Base-by-base conservation (phyloP, 2,113 vertebrate species). In the Sciurus niger region DNA sequence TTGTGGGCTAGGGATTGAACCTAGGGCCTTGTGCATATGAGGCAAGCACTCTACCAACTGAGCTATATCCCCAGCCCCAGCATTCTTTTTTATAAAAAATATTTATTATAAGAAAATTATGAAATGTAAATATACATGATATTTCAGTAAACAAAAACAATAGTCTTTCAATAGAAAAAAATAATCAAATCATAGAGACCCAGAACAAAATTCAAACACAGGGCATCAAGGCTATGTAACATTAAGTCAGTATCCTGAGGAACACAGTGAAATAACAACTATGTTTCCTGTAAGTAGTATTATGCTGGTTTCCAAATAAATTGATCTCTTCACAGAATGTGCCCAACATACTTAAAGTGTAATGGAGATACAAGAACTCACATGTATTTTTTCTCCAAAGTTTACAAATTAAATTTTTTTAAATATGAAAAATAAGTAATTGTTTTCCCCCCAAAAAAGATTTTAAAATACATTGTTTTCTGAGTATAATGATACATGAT, bases 201-300 rank as follows among this genome's bases (percentile, higher is more conserved):
- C 60, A n/a, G 77, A 95, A 87, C 30, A 68, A 76, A 96, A 93
- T 84, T 90, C 37, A 84, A 93, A 90, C 51, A 46, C 17, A 37
- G 7, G 20, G 1, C 40, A 53, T 60, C 2, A 37, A 53, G 65
- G 51, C 18, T 77, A 43, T 14, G 8, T 28, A 84, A 79, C 16
- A 51, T 32, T 22, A 4, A 0, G n/a, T 72, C 40, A 65, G n/a
- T 14, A 16, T 32, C 34, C 84, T 58, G 58, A 84, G 76, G 34
- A 89, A 86, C 73, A 65, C 53, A 17, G 10, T 79, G 8, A 17
- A 84, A n/a, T 30, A 32, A 16, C 6, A 87, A 67, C 25, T 92
- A 60, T 32, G 17, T 80, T 79, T 51, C 78, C 77, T 73, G 67
- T 22, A 24, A 65, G 37, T 60, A 24, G 6, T 63, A 53, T 78